phyloP scores from a whole-genome alignment of 2,888 invertebrate genomes.

The Dusona sp. region DNA sequence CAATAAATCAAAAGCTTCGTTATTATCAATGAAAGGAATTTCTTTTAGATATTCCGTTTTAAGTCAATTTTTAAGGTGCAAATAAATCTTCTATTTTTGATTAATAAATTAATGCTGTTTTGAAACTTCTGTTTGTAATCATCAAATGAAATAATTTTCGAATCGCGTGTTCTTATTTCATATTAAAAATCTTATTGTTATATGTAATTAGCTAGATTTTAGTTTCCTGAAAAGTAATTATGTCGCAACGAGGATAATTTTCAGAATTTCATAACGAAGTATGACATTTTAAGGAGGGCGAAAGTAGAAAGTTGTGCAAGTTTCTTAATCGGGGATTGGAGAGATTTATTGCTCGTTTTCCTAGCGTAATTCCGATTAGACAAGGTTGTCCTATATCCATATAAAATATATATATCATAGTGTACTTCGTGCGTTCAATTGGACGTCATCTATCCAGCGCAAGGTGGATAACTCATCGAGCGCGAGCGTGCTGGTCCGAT shows the following conservation, averaged over 20 bases:
- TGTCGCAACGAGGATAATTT: not conserved
- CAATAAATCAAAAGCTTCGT: not conserved
- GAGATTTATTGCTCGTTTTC: conserved; percentile 53
- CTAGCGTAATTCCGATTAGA: conserved; percentile 46
- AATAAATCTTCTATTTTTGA: not conserved
- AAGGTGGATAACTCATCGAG: conserved; percentile 70
- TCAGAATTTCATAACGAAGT: conserved; percentile 1
- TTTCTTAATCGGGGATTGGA: conserved; percentile 26
- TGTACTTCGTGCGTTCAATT: conserved; percentile 41
- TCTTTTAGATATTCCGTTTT: not conserved
- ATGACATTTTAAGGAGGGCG: conserved; percentile 26
- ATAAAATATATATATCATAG: conserved; percentile 4
- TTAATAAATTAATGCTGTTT: not conserved
- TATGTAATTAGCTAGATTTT: not conserved
- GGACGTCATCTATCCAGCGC: conserved; percentile 47
- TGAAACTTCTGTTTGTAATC: not conserved
- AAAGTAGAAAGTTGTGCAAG: conserved; percentile 25
- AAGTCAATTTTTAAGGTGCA: not conserved
- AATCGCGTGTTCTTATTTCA: not conserved
- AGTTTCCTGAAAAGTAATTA: not conserved
- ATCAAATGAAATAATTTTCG: not conserved
- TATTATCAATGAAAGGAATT: not conserved
- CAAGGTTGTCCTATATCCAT: conserved; percentile 27
- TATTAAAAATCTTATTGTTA: not conserved
- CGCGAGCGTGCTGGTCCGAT: conserved; percentile 67